Evolutionary conservation across 1,140 invertebrate species (phyloP).

Genomic region (Manduca sexta): DNA sequence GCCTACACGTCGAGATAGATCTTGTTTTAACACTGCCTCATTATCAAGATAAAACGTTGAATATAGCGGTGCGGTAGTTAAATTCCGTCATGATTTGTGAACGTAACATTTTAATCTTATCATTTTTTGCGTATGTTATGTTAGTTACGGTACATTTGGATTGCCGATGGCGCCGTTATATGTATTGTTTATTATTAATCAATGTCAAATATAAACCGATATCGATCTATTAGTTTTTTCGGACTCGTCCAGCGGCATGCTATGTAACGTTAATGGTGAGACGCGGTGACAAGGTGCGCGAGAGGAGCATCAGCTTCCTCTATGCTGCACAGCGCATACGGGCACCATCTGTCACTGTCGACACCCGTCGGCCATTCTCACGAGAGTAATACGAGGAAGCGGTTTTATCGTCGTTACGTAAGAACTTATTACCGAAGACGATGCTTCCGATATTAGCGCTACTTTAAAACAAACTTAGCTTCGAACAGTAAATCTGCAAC

Average conservation of each 20-base stretch:
- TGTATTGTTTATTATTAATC: constrained; percentile 1
- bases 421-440: constrained; percentile 56
- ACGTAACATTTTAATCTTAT: not conserved
- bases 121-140: not conserved
- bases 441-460: constrained; percentile 31
- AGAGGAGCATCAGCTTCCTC: constrained; percentile 21
- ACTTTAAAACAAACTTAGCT: constrained; percentile 55
- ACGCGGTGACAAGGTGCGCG: not conserved
- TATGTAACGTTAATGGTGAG: too few species aligned
- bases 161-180: not conserved
- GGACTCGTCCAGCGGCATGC: not conserved
- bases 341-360: constrained; percentile 57
- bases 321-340: constrained; percentile 1
- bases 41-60: constrained; percentile 23
- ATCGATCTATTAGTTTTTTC: constrained; percentile 29
- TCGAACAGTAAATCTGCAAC: constrained; percentile 57
- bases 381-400: constrained; percentile 53
- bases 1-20: constrained; percentile 14
- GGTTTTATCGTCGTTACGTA: constrained; percentile 60
- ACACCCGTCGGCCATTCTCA: constrained; percentile 44
- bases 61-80: constrained; percentile 12
- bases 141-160: constrained; percentile 1
- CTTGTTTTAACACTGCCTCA: constrained; percentile 22
- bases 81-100: not conserved
- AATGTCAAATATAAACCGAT: constrained; percentile 26